These are phyloP conservation scores for Intellagama lesueurii DNA, from an alignment of 2,797 vertebrate genomes.

Conservation along the genomic window DNA sequence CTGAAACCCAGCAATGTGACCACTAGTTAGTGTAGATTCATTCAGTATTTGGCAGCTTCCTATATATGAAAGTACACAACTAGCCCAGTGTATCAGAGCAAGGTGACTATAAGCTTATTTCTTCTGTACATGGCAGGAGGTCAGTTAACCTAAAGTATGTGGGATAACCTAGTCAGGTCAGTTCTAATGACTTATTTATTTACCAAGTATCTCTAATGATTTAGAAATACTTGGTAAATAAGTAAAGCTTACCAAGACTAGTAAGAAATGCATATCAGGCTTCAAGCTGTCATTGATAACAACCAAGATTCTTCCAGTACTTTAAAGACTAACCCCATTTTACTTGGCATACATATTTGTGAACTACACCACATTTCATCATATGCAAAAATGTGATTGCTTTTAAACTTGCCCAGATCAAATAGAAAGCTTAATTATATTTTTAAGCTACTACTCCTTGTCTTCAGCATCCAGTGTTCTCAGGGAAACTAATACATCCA, in stretches of 20 bases:
- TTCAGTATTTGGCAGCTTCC: neutral
- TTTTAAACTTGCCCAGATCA: neutral
- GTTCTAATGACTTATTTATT: neutral
- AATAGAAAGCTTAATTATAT: neutral
- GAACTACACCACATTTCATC: no score
- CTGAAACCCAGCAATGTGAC: no score
- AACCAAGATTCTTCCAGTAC: no score
- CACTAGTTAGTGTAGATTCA: neutral
- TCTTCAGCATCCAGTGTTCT: neutral
- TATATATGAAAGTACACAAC: neutral
- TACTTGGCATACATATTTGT: no score
- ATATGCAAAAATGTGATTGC: neutral
- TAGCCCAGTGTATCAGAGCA: neutral
- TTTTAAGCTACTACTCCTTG: neutral
- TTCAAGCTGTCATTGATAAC: no score
- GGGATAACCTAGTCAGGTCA: neutral
- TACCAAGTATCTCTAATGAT: no score
- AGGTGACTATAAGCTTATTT: neutral
- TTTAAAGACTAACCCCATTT: no score
- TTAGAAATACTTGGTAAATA: neutral
- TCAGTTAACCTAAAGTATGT: neutral
- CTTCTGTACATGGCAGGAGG: neutral
- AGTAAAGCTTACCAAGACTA: neutral
- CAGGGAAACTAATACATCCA: neutral
- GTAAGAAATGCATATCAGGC: neutral